A percentile compares a stretch with the other conserved stretches of the same genome.
Evolutionary conservation across 2,888 invertebrate species (phyloP).

Genomic region (Acrobasis suavella): DNA sequence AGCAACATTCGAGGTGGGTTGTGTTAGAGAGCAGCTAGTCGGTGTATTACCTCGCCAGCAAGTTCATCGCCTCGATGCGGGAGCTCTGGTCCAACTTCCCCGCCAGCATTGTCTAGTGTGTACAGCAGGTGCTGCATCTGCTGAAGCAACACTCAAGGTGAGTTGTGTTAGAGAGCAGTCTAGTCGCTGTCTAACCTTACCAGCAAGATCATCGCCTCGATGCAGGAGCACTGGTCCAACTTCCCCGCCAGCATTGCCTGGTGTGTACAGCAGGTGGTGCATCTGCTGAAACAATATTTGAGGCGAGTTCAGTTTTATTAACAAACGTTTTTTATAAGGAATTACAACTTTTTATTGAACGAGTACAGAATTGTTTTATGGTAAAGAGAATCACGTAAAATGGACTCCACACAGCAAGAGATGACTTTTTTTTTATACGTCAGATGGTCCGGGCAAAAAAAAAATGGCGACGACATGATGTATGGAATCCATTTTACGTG

Average conservation of each 20-base stretch:
- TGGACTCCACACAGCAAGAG: too few species aligned
- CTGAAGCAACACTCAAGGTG: constrained; percentile 73
- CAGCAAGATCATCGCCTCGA: constrained; percentile 90
- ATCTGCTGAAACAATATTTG: constrained; percentile 64
- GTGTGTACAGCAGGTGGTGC: constrained; percentile 94
- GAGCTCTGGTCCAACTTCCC: constrained; percentile 96
- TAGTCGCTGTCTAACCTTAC: constrained; percentile 90
- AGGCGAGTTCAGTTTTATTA: too few species aligned
- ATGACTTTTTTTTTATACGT: too few species aligned
- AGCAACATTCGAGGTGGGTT: too few species aligned
- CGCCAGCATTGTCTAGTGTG: constrained; percentile 93
- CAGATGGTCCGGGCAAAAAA: too few species aligned
- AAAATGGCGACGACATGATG: too few species aligned
- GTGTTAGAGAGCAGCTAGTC: too few species aligned
- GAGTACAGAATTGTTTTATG: too few species aligned
- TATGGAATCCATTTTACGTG: too few species aligned
- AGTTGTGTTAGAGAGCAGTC: constrained; percentile 85
- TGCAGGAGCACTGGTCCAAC: constrained; percentile 92
- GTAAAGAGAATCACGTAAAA: too few species aligned
- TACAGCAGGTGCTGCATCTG: constrained; percentile 89
- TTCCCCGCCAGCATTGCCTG: constrained; percentile 96
- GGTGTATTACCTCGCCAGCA: constrained; percentile 88
- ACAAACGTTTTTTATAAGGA: too few species aligned
- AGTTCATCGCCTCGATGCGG: constrained; percentile 91
- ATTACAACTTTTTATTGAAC: too few species aligned